Base-by-base conservation (phyloP, 2,888 invertebrate genomes). In the Drosophila maculinotata region DNA sequence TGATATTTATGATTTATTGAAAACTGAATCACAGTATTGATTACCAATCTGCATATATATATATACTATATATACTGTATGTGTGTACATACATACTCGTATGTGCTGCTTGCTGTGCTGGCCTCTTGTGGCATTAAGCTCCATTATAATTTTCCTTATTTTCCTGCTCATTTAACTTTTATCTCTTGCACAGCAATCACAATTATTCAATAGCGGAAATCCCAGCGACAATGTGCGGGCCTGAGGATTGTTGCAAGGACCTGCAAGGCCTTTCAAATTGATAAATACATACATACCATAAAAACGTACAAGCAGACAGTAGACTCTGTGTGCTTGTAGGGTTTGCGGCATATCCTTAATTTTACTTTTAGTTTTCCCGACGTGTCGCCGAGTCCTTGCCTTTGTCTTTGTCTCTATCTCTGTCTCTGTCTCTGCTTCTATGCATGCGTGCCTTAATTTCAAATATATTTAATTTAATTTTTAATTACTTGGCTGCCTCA, bases 81-180 rank as follows among this genome's bases (percentile, higher is more conserved):
- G 14, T 38, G 28, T 20, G 38, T 62, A 28, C 7, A 41, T 10
- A 53, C 9, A 38, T 8, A 28, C 6, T 41, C 8, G 3, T 30
- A 33, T 49, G 35, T 28, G 7, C n/a, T n/a, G n/a, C n/a, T n/a
- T 41, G 35, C 28, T 1, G 38, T 31, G 12, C 28, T 44, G 52
- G 38, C 47, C 72, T 35, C 35, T 25, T 49, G 71, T 48, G 62
- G 33, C 31, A 62, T 74, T 72, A 44, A 54, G 70, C 57, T 28
- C 51, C 66, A 75, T 76, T 76, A 76, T 77, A 67, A 66, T 70
- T 77, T 78, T 80, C 56, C 77, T 76, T 81, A 89, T 89, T 89
- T 89, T 89, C 89, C 85, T 79, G 88, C 79, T 89, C 89, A 88
- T 88, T 89, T 87, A 89, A 88, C 89, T 80, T 87, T 88, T 80